Conservation (phyloP, 2,888 invertebrate species). For the Oligia latruncula region DNA sequence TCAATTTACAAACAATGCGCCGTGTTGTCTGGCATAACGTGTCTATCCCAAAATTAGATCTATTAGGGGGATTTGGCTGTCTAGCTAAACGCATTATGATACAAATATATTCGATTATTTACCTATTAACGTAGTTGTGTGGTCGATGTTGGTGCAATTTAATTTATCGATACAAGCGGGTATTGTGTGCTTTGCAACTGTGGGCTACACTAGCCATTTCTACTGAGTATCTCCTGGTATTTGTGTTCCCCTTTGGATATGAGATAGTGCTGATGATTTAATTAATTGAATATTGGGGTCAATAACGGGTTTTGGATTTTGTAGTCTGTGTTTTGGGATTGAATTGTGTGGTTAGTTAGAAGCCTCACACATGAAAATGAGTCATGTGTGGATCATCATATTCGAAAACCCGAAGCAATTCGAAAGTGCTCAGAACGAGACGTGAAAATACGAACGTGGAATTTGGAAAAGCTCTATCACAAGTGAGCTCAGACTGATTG, state of each 20-base stretch:
- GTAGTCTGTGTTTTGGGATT: constrained; percentile 6
- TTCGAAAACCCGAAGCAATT: constrained; percentile 30
- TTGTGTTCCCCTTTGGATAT: constrained; percentile 74
- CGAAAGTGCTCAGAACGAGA: constrained; percentile 27
- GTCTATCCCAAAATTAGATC: constrained; percentile 77
- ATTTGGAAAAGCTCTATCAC: constrained; percentile 43
- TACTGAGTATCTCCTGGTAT: constrained; percentile 70
- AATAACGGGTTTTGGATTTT: constrained; percentile 45
- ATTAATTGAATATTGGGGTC: constrained; percentile 69
- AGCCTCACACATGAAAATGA: background rate
- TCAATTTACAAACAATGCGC: constrained; percentile 65
- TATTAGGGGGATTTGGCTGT: constrained; percentile 70
- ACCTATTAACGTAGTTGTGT: constrained; percentile 75
- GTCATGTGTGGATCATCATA: constrained; percentile 7
- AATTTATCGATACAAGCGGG: constrained; percentile 78
- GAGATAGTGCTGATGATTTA: constrained; percentile 75
- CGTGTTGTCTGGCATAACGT: constrained; percentile 64
- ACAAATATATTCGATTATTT: constrained; percentile 80
- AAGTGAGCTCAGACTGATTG: constrained; percentile 48
- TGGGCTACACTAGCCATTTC: constrained; percentile 49
- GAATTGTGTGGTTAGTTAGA: background rate
- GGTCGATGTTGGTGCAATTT: constrained; percentile 80
- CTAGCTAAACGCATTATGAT: constrained; percentile 64
- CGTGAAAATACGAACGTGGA: constrained; percentile 20
- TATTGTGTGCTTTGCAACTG: constrained; percentile 68